Evolutionary conservation across 2,888 invertebrate genomes (phyloP).

Genomic region (Anarsia innoxiella): DNA sequence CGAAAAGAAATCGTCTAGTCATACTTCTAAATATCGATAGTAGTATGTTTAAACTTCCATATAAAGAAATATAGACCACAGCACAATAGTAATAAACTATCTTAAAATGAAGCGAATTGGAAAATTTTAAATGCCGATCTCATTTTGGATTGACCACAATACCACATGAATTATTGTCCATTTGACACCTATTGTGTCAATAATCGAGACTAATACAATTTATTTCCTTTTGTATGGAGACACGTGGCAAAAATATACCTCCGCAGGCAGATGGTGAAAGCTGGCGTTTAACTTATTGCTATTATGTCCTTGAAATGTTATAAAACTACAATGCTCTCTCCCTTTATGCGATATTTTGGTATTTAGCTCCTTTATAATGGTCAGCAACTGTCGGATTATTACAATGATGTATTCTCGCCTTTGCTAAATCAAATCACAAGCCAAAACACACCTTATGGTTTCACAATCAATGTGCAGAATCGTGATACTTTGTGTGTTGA

Average conservation of each 20-base stretch:
- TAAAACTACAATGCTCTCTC: slow-evolving; percentile 31
- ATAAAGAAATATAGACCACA: too few relatives aligned
- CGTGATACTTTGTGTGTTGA: neutral
- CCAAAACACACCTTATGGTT: slow-evolving; percentile 2
- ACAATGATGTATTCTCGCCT: slow-evolving; percentile 23
- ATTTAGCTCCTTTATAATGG: slow-evolving; percentile 33
- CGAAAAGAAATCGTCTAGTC: too few relatives aligned
- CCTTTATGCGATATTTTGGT: slow-evolving; percentile 34
- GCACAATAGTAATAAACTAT: too few relatives aligned
- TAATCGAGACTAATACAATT: slow-evolving; percentile 51
- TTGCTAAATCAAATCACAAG: slow-evolving; percentile 2
- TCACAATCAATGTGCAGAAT: neutral
- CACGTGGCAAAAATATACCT: slow-evolving; percentile 52
- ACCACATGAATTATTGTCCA: slow-evolving; percentile 42
- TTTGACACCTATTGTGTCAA: slow-evolving; percentile 59
- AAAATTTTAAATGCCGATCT: slow-evolving; percentile 28
- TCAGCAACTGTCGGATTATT: slow-evolving; percentile 32
- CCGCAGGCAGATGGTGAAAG: slow-evolving; percentile 50
- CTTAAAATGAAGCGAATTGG: too few relatives aligned
- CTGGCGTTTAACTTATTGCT: slow-evolving; percentile 35
- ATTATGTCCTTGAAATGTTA: slow-evolving; percentile 36
- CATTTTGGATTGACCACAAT: slow-evolving; percentile 41
- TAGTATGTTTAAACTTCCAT: too few relatives aligned
- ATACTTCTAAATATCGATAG: too few relatives aligned
- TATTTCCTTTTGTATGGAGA: slow-evolving; percentile 40